Evolutionary conservation across 2,113 vertebrate species (phyloP).

Genomic region (Synodontis membranacea): DNA sequence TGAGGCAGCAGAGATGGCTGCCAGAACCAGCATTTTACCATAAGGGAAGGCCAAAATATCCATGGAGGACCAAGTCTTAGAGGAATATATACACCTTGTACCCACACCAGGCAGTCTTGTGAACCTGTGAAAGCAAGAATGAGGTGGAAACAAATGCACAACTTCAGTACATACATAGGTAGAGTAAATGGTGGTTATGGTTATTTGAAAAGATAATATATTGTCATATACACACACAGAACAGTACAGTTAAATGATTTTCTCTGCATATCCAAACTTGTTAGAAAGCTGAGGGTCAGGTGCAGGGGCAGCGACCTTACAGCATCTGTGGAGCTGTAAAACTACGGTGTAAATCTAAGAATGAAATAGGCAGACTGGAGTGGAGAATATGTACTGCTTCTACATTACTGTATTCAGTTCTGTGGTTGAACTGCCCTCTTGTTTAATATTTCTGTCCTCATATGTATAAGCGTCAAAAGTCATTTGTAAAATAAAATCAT

Average conservation of each 20-base stretch:
- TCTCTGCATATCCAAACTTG: not conserved
- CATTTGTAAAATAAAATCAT: too few species aligned
- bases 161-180: conserved; percentile 22
- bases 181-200: not conserved
- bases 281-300: not conserved
- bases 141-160: not conserved
- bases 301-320: not conserved
- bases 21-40: conserved; percentile 73
- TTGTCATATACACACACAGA: not conserved
- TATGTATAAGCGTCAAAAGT: too few species aligned
- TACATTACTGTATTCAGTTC: too few species aligned
- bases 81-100: conserved; percentile 16
- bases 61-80: conserved; percentile 13
- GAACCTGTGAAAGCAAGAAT: conserved; percentile 14
- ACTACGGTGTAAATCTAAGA: not conserved
- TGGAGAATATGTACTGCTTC: too few species aligned
- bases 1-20: conserved; percentile 75
- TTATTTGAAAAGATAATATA: not conserved
- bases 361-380: not conserved
- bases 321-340: not conserved
- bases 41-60: conserved; percentile 54
- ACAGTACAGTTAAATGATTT: not conserved
- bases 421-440: too few species aligned
- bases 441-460: too few species aligned
- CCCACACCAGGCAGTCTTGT: conserved; percentile 1